These are phyloP conservation scores for Ondatra zibethicus DNA, from an alignment of 2,113 vertebrate species.

Conservation along the genomic window DNA sequence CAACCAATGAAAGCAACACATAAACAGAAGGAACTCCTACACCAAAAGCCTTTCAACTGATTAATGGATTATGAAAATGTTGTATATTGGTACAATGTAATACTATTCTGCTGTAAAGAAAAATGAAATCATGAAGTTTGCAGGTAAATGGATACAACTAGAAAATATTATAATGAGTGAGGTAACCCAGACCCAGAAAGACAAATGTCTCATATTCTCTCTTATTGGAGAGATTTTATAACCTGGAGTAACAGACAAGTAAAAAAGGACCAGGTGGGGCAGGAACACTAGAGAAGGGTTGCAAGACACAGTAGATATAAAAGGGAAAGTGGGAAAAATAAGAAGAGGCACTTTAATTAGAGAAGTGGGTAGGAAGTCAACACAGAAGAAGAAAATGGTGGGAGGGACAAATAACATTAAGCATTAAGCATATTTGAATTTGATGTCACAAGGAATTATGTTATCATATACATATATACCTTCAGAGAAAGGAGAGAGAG, in stretches of 20 bases:
- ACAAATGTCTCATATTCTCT: not conserved
- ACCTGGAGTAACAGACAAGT: not conserved
- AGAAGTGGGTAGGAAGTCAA: not conserved
- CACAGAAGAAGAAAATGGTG: not conserved
- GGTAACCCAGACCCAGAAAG: not conserved
- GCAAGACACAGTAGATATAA: not conserved
- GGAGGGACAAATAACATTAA: not conserved
- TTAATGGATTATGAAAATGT: not conserved
- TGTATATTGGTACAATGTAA: not conserved
- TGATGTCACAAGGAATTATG: not conserved
- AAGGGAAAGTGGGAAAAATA: not conserved
- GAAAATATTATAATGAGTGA: not conserved
- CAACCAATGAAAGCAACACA: no score
- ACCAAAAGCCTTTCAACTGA: no score
- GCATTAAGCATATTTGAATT: not conserved
- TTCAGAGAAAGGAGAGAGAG: no score
- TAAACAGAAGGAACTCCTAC: no score
- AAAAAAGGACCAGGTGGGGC: not conserved
- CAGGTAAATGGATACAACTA: not conserved
- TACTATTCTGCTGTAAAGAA: not conserved
- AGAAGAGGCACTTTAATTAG: not conserved
- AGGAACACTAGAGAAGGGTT: not conserved
- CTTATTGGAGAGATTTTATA: not conserved
- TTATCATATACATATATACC: no score
- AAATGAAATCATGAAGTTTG: not conserved